Evolutionary conservation across 2,888 invertebrate species (phyloP).

Genomic region (Pseudoips prasinana): DNA sequence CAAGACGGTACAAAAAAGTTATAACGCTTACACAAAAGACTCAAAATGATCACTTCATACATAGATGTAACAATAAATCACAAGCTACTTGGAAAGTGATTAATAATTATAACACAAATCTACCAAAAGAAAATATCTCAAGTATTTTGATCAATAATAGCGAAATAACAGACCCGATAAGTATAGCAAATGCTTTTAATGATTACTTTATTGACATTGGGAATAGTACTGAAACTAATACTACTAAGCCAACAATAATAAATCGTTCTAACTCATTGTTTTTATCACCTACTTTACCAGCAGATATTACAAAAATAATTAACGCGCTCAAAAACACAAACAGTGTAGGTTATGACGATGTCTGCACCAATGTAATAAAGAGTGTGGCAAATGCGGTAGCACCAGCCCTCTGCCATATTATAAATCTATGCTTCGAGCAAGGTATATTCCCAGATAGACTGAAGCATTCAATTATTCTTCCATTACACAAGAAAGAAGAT

Average conservation of each 20-base stretch:
- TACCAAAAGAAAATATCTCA: too few relatives aligned
- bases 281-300: background rate
- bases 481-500: too few relatives aligned
- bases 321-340: background rate
- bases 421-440: background rate
- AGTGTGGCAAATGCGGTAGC: background rate
- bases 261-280: background rate
- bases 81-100: background rate
- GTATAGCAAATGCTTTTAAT: background rate
- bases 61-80: background rate
- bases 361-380: background rate
- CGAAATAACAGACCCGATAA: background rate
- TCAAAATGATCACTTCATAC: too few relatives aligned
- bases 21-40: too few relatives aligned
- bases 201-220: background rate
- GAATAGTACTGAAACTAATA: background rate
- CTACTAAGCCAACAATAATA: background rate
- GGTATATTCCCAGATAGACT: too few relatives aligned
- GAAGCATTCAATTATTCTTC: too few relatives aligned
- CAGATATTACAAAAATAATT: background rate
- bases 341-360: too few relatives aligned
- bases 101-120: too few relatives aligned
- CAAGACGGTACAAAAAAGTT: too few relatives aligned
- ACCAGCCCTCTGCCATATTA: background rate
- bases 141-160: too few relatives aligned